These are phyloP conservation scores for Melipona quadrifasciata DNA, from an alignment of 1,140 invertebrate species.

Conservation along the genomic window DNA sequence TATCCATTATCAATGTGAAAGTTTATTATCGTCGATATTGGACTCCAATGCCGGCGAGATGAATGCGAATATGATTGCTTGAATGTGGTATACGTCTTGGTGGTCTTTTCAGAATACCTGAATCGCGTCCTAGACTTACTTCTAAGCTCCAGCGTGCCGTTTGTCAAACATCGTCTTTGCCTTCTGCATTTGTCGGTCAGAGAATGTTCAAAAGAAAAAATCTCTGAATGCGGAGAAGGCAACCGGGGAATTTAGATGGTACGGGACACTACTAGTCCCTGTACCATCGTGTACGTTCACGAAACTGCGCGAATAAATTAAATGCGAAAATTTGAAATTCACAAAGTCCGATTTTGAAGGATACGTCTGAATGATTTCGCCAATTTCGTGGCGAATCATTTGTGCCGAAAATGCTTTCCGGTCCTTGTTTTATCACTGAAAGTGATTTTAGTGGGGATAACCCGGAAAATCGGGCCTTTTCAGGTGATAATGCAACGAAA, in stretches of 20 bases:
- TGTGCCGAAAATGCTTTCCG: too few relatives aligned
- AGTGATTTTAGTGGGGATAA: too few relatives aligned
- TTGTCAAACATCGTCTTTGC: not conserved
- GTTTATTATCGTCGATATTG: not conserved
- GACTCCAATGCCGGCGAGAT: not conserved
- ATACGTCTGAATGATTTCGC: too few relatives aligned
- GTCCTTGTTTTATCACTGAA: too few relatives aligned
- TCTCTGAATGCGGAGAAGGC: not conserved
- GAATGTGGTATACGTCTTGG: not conserved
- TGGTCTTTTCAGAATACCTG: not conserved
- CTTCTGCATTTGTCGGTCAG: not conserved
- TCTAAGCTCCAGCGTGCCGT: not conserved
- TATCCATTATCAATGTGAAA: not conserved
- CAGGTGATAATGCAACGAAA: too few relatives aligned
- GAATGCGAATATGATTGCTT: not conserved
- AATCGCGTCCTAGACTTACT: not conserved
- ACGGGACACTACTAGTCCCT: not conserved
- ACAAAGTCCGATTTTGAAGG: too few relatives aligned
- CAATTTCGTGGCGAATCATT: too few relatives aligned
- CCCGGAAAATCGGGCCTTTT: too few relatives aligned
- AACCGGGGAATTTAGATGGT: not conserved
- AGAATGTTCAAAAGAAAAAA: not conserved
- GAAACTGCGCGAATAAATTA: too few relatives aligned
- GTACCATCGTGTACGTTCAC: not conserved
- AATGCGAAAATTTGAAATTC: too few relatives aligned